Conservation (phyloP, 2,888 invertebrate genomes). For the Diachrysia chrysitis region DNA sequence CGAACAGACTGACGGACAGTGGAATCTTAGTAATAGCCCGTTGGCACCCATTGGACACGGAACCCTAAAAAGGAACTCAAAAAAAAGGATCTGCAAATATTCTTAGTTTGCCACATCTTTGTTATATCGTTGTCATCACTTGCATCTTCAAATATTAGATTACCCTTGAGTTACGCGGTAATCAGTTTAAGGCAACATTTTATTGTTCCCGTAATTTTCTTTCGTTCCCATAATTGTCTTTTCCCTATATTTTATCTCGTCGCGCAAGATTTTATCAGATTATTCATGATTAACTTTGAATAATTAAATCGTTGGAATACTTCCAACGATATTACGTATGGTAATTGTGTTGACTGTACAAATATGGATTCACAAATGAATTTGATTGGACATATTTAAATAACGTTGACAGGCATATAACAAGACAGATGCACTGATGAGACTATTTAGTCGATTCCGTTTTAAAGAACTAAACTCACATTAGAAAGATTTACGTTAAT, state of each 20-base stretch:
- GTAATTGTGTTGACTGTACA: conserved; percentile 3
- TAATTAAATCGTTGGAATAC: neutral
- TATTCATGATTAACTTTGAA: conserved; percentile 14
- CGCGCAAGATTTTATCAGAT: conserved; percentile 30
- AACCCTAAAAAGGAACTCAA: too few species aligned
- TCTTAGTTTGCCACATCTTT: conserved; percentile 23
- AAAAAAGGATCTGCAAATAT: too few species aligned
- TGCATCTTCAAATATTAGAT: conserved; percentile 56
- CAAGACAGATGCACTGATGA: neutral
- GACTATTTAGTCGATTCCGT: too few species aligned
- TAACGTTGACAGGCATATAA: neutral
- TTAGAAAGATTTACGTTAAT: too few species aligned
- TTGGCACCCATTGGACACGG: too few species aligned
- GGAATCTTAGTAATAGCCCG: too few species aligned
- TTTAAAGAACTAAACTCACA: too few species aligned
- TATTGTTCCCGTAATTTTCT: conserved; percentile 58
- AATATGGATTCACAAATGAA: conserved; percentile 3
- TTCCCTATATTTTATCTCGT: conserved; percentile 37
- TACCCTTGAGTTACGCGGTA: conserved; percentile 59
- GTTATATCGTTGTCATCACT: conserved; percentile 19
- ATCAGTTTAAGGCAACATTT: conserved; percentile 67
- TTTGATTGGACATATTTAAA: neutral
- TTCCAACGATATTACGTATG: conserved; percentile 15
- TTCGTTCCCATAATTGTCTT: conserved; percentile 47
- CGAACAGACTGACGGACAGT: too few species aligned